Conservation (phyloP, 2,113 vertebrate genomes). For the Epinephelus fuscoguttatus region DNA sequence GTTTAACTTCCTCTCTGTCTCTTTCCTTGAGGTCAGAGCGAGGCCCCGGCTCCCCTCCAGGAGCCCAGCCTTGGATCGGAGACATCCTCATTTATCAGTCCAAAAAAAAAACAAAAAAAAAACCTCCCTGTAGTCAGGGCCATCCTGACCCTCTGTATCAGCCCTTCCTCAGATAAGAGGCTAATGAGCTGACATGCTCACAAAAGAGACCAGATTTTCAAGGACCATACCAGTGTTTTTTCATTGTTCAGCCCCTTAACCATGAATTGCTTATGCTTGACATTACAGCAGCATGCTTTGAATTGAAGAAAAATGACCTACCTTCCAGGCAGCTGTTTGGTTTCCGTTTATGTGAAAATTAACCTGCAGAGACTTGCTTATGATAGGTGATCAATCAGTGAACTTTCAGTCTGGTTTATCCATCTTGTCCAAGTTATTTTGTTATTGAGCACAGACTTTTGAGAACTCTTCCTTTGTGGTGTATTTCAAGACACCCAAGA, state of each 20-base stretch:
- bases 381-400: not conserved
- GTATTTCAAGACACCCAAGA: not conserved
- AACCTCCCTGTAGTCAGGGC: conserved; percentile 45
- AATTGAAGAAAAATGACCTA: not conserved
- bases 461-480: not conserved
- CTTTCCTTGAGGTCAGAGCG: conserved; percentile 45
- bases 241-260: not conserved
- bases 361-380: conserved; percentile 16
- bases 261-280: not conserved
- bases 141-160: conserved; percentile 59
- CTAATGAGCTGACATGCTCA: conserved; percentile 56
- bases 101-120: conserved; percentile 1
- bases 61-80: conserved; percentile 41
- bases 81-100: conserved; percentile 47
- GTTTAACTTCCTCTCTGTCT: conserved; percentile 49
- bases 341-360: not conserved
- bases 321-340: not conserved
- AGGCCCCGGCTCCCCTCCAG: not conserved
- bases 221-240: conserved; percentile 6
- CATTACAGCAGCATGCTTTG: not conserved
- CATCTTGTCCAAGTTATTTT: not conserved
- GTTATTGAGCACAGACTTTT: conserved; percentile 3
- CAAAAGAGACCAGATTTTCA: conserved; percentile 25
- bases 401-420: conserved; percentile 5
- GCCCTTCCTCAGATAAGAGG: conserved; percentile 51